Base-by-base conservation (phyloP, 37 sponge, comb jelly and placozoan species). In the Aplysina aerophoba region DNA sequence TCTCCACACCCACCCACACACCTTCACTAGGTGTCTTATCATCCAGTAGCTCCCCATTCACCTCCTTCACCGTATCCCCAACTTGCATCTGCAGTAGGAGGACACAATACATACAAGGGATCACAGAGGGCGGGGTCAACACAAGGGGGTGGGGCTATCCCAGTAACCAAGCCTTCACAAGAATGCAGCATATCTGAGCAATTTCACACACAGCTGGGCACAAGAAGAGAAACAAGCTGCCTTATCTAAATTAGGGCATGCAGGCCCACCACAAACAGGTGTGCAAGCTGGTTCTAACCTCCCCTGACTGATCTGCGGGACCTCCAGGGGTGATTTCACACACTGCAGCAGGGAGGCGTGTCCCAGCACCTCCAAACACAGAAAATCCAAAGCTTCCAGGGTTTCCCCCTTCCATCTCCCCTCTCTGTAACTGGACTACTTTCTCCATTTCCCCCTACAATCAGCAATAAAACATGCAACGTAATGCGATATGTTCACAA, bases 311-410 rank as follows among this genome's bases (percentile, higher is more conserved):
- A 30, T 84, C 91, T 33, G 96, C 96, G 39, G 96, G 92, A 31
- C 91, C 89, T 13, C 85, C 87, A n/a, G 88, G 60, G 21, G 92
- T 89, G 17, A 96, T 83, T 63, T 91, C 91, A 71, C 94, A 96
- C 36, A 96, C 90, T 56, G 87, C 91, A 31, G 93, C 91, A 72
- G 96, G 96, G 37, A 91, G 87, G 40, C 89, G 89, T 19, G 92
- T 86, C 35, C 87, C 90, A 83, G 80, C 73, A 36, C 96, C 96
- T 17, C 96, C 96, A 50, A 93, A 81, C 13, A 96, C 89, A 28
- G 93, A 91, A 75, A 96, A 93, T 2, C 96, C 96, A 89, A 96
- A 96, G 4, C 87, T 81, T 14, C 86, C 91, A 6, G 13, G 74
- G 27, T 61, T 59, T 12, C 72, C 84, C 21, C 64, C 33, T 12